Evolutionary conservation across 2,797 vertebrate genomes (phyloP), one percentile per base, ranked within the genome.

Genomic region (Gymnoscopelus microlampas): DNA sequence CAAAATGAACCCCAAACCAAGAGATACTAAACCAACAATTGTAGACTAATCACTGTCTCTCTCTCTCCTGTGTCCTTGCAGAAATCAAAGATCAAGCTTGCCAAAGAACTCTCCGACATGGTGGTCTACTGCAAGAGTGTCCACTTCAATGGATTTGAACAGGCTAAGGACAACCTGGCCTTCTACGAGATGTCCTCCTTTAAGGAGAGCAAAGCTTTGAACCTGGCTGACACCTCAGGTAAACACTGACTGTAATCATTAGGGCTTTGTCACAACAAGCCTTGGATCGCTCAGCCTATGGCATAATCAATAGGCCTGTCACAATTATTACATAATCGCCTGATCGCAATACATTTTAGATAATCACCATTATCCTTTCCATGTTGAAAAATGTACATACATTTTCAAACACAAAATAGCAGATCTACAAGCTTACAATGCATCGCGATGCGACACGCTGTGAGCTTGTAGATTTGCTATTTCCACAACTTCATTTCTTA

Each of bases 61-160:
- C 2, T 0, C 10, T 29, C 0, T 53, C 11, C 2, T 0, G 0
- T 58, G 4, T 66, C n/a, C 10, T 70, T 71, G 72, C 81, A 98
- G 96, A 95, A 92, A 74, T 90, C 95, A 63, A 98, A 95, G 81
- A 93, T 98, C 62, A 97, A 95, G 84, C 93, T 99, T 29, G 95
- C 93, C 61, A 96, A 94, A 75, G 94, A 95, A 79, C 95, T 99
- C 12, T 99, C 98, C 0, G 93, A 99, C 72, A 83, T 95, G 0
- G 95, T 99, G 44, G 80, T 99, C 82, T 99, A 97, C 94, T 99
- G 98, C 90, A 98, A 97, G 89, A 99, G 98, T 0, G 96, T 99
- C 79, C 97, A 98, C 78, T 99, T 99, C 59, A 83, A 55, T 3
- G 92, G 95, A 63, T 99, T 99, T 51, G 91, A 95, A 32, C 85